Evolutionary conservation across 2,113 vertebrate species (phyloP).

Genomic region (Ancistrus triradiatus): DNA sequence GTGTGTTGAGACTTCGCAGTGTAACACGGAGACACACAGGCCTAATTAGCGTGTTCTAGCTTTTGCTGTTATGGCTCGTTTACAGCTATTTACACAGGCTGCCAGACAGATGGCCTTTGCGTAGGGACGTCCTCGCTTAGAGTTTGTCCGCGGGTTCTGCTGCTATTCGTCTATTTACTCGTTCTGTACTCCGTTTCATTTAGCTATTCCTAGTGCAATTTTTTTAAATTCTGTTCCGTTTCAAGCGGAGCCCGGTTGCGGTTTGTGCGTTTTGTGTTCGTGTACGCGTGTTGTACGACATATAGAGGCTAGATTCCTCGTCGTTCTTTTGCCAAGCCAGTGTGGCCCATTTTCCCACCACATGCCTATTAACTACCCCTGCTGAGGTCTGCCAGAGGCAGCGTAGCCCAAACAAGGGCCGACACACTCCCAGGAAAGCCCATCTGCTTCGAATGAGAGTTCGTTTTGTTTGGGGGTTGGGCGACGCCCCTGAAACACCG

Average conservation of each 20-base stretch:
- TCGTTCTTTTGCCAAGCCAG: constrained; percentile 54
- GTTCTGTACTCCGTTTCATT: too few species aligned
- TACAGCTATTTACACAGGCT: constrained; percentile 26
- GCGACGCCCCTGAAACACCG: constrained; percentile 22
- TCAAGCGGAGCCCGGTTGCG: too few species aligned
- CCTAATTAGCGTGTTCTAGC: constrained; percentile 63
- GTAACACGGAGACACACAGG: constrained; percentile 61
- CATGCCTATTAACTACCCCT: constrained; percentile 66
- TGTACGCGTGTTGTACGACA: constrained; percentile 3
- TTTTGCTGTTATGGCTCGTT: constrained; percentile 46
- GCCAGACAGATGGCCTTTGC: constrained; percentile 52
- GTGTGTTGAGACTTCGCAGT: constrained; percentile 68
- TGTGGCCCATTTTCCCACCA: constrained; percentile 55
- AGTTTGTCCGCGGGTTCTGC: too few species aligned
- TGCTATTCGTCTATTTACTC: too few species aligned
- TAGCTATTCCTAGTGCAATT: too few species aligned
- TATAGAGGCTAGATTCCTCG: constrained; percentile 1
- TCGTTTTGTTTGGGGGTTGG: constrained; percentile 30
- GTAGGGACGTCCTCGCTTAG: constrained; percentile 51
- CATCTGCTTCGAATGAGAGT: constrained; percentile 68
- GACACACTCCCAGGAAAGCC: constrained; percentile 60
- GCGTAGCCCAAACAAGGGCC: constrained; percentile 61
- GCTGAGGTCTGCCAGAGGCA: constrained; percentile 60
- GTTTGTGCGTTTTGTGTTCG: neutral
- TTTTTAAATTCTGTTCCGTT: too few species aligned